Base-by-base conservation (phyloP, 64 coral and sea anemone genomes). In the Montipora efflorescens region DNA sequence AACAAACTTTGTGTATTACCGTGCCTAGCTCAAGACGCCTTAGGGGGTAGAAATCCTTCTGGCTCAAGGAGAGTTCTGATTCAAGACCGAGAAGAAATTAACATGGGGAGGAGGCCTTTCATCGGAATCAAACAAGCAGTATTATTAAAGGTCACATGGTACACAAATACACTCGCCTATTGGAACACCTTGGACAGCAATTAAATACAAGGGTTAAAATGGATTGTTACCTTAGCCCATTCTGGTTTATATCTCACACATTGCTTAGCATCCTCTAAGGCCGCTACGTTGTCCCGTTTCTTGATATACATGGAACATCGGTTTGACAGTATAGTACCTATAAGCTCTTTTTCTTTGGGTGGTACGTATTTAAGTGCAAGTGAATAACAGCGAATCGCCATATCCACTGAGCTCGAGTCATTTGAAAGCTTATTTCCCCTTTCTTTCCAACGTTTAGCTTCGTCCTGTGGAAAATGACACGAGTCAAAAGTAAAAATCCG, bases 401-500 rank as follows among this genome's bases (percentile, higher is more conserved):
- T 15, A 22, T 83, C 43, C 19, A 85, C 64, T 48, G 18, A 77
- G 16, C 61, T 74, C 7, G 72, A 45, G 13, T 85, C 90, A 20
- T 76, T 85, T 25, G 87, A 95, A 13, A 95, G 57, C 20, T n/a
- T 23, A 12, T 92, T 92, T 68, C 90, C 94, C 55, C 94, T 92
- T 79, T 95, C 84, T 76, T 95, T 95, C 94, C 94, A 95, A 44
- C 90, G 88, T 77, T 82, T 77, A 23, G 90, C 94, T 77, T 95
- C 94, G 8, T 72, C 61, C 92, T 93, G 83, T 77, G 22, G 16
- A 50, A 48, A 55, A n/a, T 64, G 13, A 64, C 8, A 64, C 53
- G 53, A 57, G 53, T 57, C 53, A 57, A 57, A 11, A 57, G 53
- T 57, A 57, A 57, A 57, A 57, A 57, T 57, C 53, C 10, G 53